Evolutionary conservation across 1,140 invertebrate species (phyloP), one percentile per base, ranked within the genome.

Genomic region (Helicoverpa armigera): DNA sequence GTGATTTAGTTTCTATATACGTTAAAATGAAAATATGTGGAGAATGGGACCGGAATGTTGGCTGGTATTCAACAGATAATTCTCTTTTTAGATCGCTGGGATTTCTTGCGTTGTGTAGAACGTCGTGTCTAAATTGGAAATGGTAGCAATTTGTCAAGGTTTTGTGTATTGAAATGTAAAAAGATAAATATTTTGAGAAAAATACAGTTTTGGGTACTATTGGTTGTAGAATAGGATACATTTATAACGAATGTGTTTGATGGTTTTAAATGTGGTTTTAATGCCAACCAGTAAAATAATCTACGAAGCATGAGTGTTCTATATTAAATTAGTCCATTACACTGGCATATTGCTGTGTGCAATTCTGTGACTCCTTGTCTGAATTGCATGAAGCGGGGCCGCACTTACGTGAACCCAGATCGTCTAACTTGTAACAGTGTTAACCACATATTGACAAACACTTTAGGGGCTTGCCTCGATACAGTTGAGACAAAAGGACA

Each of bases 401-500:
- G 53, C 51, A 18, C 50, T 72, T 29, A 29, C 18, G 35, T 31
- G 23, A 16, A 16, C 23, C 12, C 29, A 10, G 29, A 31, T n/a
- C 29, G 31, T 56, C 31, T 16, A 58, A 73, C 51, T 73, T 58
- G 70, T 73, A 43, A 74, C 56, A 76, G 43, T 61, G 58, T 18
- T 75, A 83, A 83, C 81, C 81, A 81, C 79, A 83, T 84, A 86
- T 85, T 86, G 81, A 86, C 81, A 88, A 61, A 76, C 73, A 76
- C 48, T 76, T 76, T 61, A 18, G 43, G 78, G 67, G 80, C 82
- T 63, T 56, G 78, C 58, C 31, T 61, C 74, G 83, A 85, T 85
- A 82, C 67, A 85, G 82, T 83, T 77, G 74, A 88, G 81, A 89
- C 89, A 87, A 88, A 89, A 85, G 88, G 83, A 87, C 87, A 89